These are phyloP conservation scores for Tenrec ecaudatus DNA, from an alignment of 2,113 vertebrate genomes.

Conservation along the genomic window DNA sequence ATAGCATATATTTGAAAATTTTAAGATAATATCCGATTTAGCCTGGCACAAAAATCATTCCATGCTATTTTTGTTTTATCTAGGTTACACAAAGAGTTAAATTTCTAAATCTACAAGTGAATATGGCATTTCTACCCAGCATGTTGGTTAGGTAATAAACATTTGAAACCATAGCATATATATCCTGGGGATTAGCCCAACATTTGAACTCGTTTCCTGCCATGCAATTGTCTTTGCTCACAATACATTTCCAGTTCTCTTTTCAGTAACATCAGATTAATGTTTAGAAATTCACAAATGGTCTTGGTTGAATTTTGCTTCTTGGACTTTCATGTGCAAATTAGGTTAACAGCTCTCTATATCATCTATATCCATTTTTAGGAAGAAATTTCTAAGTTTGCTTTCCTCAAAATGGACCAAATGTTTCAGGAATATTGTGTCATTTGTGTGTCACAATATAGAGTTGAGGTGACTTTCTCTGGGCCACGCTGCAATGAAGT, in stretches of 20 bases:
- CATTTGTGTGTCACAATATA: not conserved
- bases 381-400: constrained; percentile 10
- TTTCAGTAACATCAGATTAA: constrained; percentile 31
- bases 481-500: not conserved
- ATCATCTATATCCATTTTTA: not conserved
- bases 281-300: constrained; percentile 12
- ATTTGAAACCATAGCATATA: constrained; percentile 42
- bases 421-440: not conserved
- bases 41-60: constrained; percentile 14
- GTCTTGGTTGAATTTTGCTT: constrained; percentile 36
- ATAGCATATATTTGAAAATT: constrained; percentile 8
- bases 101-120: constrained; percentile 60
- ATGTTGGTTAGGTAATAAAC: constrained; percentile 42
- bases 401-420: constrained; percentile 1
- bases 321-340: not conserved
- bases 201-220: constrained; percentile 22
- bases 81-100: constrained; percentile 30
- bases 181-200: constrained; percentile 27
- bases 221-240: constrained; percentile 44
- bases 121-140: constrained; percentile 13
- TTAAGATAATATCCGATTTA: constrained; percentile 46
- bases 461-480: not conserved
- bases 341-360: not conserved
- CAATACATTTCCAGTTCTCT: constrained; percentile 21
- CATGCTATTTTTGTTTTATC: constrained; percentile 15